phyloP scores from a whole-genome alignment of 2,888 invertebrate genomes.

The Phania funesta region DNA sequence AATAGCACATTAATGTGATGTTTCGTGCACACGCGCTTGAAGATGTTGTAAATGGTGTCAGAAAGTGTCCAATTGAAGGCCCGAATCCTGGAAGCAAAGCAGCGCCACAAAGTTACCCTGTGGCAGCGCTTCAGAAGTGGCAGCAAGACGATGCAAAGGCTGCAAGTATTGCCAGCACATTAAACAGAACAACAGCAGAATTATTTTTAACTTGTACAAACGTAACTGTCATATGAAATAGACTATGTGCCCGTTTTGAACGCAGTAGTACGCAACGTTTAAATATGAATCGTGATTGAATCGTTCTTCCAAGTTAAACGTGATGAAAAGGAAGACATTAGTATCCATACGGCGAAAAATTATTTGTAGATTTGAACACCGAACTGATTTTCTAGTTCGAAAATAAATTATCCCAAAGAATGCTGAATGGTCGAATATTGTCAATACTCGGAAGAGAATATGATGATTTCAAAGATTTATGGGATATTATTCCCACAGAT shows the following conservation, averaged over 20 bases:
- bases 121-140: constrained; percentile 1
- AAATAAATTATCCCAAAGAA: constrained; percentile 30
- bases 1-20: constrained; percentile 6
- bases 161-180: not conserved
- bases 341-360: constrained; percentile 19
- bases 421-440: constrained; percentile 31
- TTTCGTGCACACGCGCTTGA: constrained; percentile 10
- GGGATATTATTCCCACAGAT: too few relatives aligned
- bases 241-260: constrained; percentile 21
- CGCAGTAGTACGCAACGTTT: constrained; percentile 27
- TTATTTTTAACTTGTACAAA: not conserved
- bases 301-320: constrained; percentile 4
- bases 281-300: constrained; percentile 26
- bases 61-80: not conserved
- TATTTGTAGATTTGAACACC: constrained; percentile 24
- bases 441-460: constrained; percentile 25
- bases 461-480: constrained; percentile 4
- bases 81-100: not conserved
- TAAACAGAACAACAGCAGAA: not conserved
- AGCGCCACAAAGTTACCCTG: too few relatives aligned
- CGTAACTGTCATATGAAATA: not conserved
- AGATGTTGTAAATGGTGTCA: not conserved
- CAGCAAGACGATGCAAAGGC: constrained; percentile 2
- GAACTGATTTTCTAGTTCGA: not conserved
- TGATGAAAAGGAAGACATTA: constrained; percentile 14